These are phyloP conservation scores for Scaptomyza montana DNA, from an alignment of 1,140 invertebrate species.

Conservation along the genomic window DNA sequence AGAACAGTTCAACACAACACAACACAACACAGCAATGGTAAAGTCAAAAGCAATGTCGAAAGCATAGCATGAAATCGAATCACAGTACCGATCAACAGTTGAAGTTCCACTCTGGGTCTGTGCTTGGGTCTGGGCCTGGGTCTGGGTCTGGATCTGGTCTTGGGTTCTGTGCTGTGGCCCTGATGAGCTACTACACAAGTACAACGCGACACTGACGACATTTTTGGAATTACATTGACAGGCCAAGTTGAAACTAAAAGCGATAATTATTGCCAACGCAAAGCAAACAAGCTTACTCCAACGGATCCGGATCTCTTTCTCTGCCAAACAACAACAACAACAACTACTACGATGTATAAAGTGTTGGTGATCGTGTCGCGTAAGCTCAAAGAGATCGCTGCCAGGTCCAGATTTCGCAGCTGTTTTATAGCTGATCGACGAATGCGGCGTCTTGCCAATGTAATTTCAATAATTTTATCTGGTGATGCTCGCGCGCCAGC, in stretches of 20 bases:
- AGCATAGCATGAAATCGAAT: slow-evolving; percentile 60
- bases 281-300: background rate
- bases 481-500: slow-evolving; percentile 67
- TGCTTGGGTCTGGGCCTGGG: background rate
- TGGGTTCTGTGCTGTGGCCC: background rate
- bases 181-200: slow-evolving; percentile 72
- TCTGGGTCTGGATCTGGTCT: background rate
- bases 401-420: slow-evolving; percentile 6
- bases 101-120: slow-evolving; percentile 15
- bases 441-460: slow-evolving; percentile 78
- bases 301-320: slow-evolving; percentile 30
- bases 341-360: slow-evolving; percentile 22
- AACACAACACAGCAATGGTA: too few species aligned
- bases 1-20: too few species aligned
- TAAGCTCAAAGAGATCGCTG: slow-evolving; percentile 37
- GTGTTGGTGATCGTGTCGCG: slow-evolving; percentile 76
- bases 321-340: background rate
- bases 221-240: slow-evolving; percentile 82
- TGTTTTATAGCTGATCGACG: slow-evolving; percentile 49
- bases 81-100: slow-evolving; percentile 59
- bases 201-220: slow-evolving; percentile 80
- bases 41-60: background rate
- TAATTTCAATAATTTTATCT: slow-evolving; percentile 83
- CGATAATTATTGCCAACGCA: slow-evolving; percentile 77
- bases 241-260: slow-evolving; percentile 74